Percentiles rank a stretch among this genome's conserved stretches.
These are phyloP conservation scores for Nomada hirtipes DNA, from an alignment of 2,888 invertebrate genomes.

Conservation along the genomic window DNA sequence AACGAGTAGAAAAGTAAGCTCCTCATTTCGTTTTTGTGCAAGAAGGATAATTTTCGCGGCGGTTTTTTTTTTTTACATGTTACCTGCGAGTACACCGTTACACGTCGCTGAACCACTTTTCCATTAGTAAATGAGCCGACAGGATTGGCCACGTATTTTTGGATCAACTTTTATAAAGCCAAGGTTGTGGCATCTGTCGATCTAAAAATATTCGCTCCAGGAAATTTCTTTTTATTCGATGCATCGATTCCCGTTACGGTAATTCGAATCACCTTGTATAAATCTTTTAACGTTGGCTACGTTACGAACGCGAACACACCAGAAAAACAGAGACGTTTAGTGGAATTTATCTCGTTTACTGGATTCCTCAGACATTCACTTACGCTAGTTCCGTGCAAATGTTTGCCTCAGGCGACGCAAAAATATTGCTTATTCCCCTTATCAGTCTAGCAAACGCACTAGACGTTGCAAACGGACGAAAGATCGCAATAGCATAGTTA, in stretches of 20 bases:
- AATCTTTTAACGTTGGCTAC: constrained; percentile 3
- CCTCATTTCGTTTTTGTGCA: not conserved
- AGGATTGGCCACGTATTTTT: constrained; percentile 58
- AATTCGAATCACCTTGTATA: constrained; percentile 41
- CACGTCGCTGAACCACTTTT: constrained; percentile 35
- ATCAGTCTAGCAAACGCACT: not conserved
- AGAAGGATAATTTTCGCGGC: not conserved
- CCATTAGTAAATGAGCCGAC: constrained; percentile 51
- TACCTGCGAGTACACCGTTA: constrained; percentile 22
- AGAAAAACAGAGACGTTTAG: not conserved
- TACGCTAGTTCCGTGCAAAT: not conserved
- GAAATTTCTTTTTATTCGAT: constrained; percentile 56
- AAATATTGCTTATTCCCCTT: not conserved
- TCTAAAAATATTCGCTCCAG: constrained; percentile 57
- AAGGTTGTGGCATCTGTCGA: constrained; percentile 51
- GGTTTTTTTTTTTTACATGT: constrained; percentile 2
- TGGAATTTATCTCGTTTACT: not conserved
- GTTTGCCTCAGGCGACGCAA: not conserved
- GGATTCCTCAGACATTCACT: not conserved
- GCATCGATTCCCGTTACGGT: constrained; percentile 39
- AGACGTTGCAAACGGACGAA: too few species aligned
- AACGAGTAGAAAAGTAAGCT: not conserved
- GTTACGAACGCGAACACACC: not conserved
- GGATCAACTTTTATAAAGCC: constrained; percentile 51
- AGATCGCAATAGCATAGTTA: too few species aligned